Evolutionary conservation across 2,888 invertebrate species (phyloP).

Genomic region (Petrolisthes cinctipes): DNA sequence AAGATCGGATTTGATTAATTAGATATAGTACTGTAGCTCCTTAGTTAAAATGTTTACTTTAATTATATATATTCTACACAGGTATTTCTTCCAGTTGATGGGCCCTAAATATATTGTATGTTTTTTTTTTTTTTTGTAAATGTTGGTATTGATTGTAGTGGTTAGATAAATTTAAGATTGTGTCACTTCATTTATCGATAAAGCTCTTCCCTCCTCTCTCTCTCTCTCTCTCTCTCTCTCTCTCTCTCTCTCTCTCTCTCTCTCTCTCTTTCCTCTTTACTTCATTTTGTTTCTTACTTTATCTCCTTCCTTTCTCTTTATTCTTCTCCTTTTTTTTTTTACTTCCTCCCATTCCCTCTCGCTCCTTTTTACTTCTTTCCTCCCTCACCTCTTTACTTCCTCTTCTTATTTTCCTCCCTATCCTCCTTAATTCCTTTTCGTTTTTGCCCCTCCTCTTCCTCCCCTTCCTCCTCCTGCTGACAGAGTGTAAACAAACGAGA

Average conservation of each 20-base stretch:
- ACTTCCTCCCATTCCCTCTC: neutral
- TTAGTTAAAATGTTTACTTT: too few relatives aligned
- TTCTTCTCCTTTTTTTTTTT: neutral
- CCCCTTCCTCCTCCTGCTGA: too few relatives aligned
- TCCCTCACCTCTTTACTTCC: neutral
- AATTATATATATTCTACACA: too few relatives aligned
- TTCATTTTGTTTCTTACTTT: neutral
- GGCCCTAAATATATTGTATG: neutral
- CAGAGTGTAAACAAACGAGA: too few relatives aligned
- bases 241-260: neutral
- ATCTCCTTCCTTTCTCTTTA: neutral
- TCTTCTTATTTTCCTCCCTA: too few relatives aligned
- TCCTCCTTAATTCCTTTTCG: too few relatives aligned
- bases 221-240: slow-evolving; percentile 19
- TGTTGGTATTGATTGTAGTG: too few relatives aligned
- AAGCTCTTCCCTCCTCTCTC: slow-evolving; percentile 9
- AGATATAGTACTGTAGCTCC: too few relatives aligned
- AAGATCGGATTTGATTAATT: too few relatives aligned
- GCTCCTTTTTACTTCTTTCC: neutral
- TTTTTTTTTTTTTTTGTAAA: neutral
- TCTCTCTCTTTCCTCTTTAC: neutral
- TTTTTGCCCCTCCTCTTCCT: too few relatives aligned
- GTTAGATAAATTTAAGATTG: too few relatives aligned
- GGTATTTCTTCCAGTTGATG: too few relatives aligned
- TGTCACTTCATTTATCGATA: neutral